A percentile compares a stretch with the other conserved stretches of the same genome.
These are phyloP conservation scores for Smutsia temminckii DNA, from an alignment of 2,797 vertebrate species.

Conservation along the genomic window DNA sequence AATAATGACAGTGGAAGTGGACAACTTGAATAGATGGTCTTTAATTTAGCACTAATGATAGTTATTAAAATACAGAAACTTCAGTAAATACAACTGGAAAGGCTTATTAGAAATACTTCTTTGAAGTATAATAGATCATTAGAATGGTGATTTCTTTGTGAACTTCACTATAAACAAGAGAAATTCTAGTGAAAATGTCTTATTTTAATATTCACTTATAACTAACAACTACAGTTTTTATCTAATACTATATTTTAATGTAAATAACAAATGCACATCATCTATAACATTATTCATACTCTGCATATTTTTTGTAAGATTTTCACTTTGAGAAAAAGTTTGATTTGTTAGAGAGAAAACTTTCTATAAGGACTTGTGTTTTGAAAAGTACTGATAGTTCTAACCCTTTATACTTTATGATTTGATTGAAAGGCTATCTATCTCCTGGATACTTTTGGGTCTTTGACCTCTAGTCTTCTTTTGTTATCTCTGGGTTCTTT, in stretches of 20 bases:
- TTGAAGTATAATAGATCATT: not conserved
- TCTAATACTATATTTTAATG: not conserved
- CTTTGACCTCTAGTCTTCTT: not conserved
- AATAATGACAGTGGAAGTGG: not conserved
- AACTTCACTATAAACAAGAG: not conserved
- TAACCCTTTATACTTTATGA: not conserved
- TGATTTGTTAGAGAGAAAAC: conserved; percentile 4
- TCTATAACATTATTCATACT: not conserved
- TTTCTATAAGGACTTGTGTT: not conserved
- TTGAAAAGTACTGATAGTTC: conserved; percentile 11
- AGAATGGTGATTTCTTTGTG: conserved; percentile 5
- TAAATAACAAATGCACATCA: not conserved
- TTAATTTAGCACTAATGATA: not conserved
- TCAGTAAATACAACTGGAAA: conserved; percentile 1
- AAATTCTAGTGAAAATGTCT: conserved; percentile 3
- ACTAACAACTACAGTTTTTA: not conserved
- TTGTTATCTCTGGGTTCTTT: not conserved
- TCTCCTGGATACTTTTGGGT: not conserved
- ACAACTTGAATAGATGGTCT: not conserved
- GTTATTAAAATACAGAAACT: not conserved
- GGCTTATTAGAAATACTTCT: not conserved
- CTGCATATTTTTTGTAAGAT: not conserved
- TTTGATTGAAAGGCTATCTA: not conserved
- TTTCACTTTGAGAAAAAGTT: conserved; percentile 16
- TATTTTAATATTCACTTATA: conserved; percentile 24